A percentile compares a stretch with the other conserved stretches of the same genome.
These are phyloP conservation scores for Flexamia atlantica DNA, from an alignment of 2,888 invertebrate species.

Conservation along the genomic window DNA sequence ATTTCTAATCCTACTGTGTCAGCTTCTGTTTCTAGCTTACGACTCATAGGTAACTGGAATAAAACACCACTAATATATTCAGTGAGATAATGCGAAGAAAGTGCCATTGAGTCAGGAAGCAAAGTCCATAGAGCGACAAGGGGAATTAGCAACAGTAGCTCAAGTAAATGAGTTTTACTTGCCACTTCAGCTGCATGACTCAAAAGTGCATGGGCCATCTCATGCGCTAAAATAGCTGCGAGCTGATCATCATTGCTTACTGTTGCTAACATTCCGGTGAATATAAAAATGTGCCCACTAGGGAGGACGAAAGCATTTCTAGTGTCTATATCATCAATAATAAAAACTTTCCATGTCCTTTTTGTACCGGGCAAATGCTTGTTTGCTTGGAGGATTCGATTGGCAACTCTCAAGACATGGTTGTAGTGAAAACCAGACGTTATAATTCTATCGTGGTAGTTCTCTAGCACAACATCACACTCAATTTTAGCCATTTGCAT, in stretches of 20 bases:
- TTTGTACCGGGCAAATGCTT: slow-evolving; percentile 75
- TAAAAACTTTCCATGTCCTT: slow-evolving; percentile 76
- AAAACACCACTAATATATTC: slow-evolving; percentile 74
- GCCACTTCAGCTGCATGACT: slow-evolving; percentile 75
- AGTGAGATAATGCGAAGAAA: slow-evolving; percentile 73
- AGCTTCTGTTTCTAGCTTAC: slow-evolving; percentile 79
- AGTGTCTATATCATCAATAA: slow-evolving; percentile 74
- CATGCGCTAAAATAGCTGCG: slow-evolving; percentile 78
- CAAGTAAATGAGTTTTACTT: slow-evolving; percentile 6
- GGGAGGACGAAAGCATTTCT: slow-evolving; percentile 78
- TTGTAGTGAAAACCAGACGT: slow-evolving; percentile 70
- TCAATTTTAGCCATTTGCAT: slow-evolving; percentile 73
- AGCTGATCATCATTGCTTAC: slow-evolving; percentile 77
- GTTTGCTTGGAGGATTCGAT: slow-evolving; percentile 75
- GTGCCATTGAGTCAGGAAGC: slow-evolving; percentile 73
- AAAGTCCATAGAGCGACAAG: slow-evolving; percentile 56
- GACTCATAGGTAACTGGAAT: slow-evolving; percentile 77
- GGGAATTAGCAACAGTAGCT: slow-evolving; percentile 30
- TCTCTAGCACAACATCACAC: slow-evolving; percentile 72
- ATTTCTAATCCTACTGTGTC: slow-evolving; percentile 78
- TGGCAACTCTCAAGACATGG: slow-evolving; percentile 74
- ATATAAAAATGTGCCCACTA: slow-evolving; percentile 80
- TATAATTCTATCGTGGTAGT: slow-evolving; percentile 1
- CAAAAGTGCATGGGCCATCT: slow-evolving; percentile 79
- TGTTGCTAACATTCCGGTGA: slow-evolving; percentile 76